Evolutionary conservation across 2,888 invertebrate species (phyloP), one percentile per base, ranked within the genome.

Genomic region (Nesidiocoris tenuis): DNA sequence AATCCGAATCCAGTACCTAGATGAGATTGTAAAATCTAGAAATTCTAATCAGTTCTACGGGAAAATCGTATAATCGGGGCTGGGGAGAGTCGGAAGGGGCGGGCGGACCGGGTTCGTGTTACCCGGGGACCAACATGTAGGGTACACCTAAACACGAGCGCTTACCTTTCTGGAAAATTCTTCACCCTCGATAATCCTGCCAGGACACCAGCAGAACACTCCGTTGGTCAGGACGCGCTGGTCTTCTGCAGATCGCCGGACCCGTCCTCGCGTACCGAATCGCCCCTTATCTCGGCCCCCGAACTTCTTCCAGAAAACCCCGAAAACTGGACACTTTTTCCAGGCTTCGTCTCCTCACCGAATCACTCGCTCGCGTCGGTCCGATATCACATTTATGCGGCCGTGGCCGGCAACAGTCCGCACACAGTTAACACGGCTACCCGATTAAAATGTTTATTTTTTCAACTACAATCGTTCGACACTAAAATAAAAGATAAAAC

Each of bases 301-400:
- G 12, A 39, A 39, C 22, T 23, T 57, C 22, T 22, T 23, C 70
- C 68, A 56, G 23, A 23, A 70, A 57, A 57, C 19, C 24, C 59
- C 70, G 65, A 39, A 65, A 56, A 70, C 70, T 70, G 59, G 39
- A 39, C 70, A 70, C 70, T 70, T 59, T 67, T 64, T 22, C 24
- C 16, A 23, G 39, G 23, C 25, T 18, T 12, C 24, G 57, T 9
- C 24, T 19, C 70, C 59, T 54, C 18, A 19, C 65, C 25, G 65
- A 65, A 23, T 65, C 65, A 39, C 9, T 64, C 12, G n/a, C 12
- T 39, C 39, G 39, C 12, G 1, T 16, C 16, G 22, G 19, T 65
- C 22, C 70, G 70, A 70, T 39, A 70, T 70, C 70, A 70, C 70
- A 70, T 70, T 70, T 70, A 70, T 59, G 24, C 67, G 56, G 54